phyloP scores from a whole-genome alignment of 1,140 invertebrate species.

The Caenorhabditis inopinata region DNA sequence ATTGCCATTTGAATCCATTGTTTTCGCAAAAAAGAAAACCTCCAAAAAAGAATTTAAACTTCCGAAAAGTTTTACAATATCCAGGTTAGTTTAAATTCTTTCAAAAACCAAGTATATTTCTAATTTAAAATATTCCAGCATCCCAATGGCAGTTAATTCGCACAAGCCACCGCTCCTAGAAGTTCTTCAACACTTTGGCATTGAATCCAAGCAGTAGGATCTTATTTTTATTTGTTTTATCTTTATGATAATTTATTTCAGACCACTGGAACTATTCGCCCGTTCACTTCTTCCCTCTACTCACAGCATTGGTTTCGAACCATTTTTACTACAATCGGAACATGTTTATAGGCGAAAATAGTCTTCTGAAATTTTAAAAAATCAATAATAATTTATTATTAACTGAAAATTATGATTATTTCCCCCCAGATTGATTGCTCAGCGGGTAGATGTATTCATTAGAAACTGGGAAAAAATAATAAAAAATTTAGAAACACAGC shows the following conservation, averaged over 20 bases:
- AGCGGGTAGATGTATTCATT: not conserved
- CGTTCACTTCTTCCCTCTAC: slow-evolving; percentile 77
- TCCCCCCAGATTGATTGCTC: not conserved
- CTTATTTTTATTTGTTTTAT: not conserved
- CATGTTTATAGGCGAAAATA: not conserved
- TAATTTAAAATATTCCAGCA: too few species aligned
- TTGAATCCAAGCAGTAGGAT: slow-evolving; percentile 68
- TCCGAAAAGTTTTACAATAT: not conserved
- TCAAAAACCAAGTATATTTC: too few species aligned
- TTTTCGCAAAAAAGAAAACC: slow-evolving; percentile 71
- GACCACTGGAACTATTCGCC: slow-evolving; percentile 81
- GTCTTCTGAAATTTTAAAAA: not conserved
- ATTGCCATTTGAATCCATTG: slow-evolving; percentile 81
- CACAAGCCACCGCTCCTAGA: slow-evolving; percentile 80
- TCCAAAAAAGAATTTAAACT: not conserved
- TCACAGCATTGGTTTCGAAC: slow-evolving; percentile 46
- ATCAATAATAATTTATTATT: slow-evolving; percentile 20
- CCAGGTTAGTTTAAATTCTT: slow-evolving; percentile 1
- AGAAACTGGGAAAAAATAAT: not conserved
- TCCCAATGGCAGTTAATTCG: slow-evolving; percentile 87
- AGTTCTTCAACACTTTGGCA: slow-evolving; percentile 73
- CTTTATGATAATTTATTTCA: slow-evolving; percentile 32
- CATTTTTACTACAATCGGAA: slow-evolving; percentile 27
- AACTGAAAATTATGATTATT: not conserved
- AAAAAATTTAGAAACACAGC: not conserved